Evolutionary conservation across 2,113 vertebrate species (phyloP).

Genomic region (Tetrao urogallus): DNA sequence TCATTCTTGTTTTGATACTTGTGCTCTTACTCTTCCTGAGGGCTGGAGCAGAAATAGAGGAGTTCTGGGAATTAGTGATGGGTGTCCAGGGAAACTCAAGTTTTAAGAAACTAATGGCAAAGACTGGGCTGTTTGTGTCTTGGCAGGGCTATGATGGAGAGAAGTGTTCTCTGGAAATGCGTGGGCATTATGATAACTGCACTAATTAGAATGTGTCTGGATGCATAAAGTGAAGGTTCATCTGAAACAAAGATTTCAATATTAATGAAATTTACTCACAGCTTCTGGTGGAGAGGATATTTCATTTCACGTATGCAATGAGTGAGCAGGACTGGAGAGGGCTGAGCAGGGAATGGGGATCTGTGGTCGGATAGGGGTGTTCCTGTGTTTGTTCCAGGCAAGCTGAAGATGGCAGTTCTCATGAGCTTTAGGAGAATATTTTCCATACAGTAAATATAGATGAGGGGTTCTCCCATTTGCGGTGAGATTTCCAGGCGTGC

Average conservation of each 20-base stretch:
- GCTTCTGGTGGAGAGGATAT: background rate
- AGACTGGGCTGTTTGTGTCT: background rate
- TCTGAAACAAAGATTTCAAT: background rate
- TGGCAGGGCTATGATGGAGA: background rate
- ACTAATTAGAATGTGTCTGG: background rate
- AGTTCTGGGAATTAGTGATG: background rate
- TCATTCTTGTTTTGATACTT: background rate
- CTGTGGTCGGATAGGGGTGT: background rate
- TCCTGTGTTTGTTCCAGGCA: background rate
- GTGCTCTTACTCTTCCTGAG: background rate
- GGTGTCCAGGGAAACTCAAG: background rate
- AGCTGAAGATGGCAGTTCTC: background rate
- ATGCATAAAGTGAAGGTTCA: background rate
- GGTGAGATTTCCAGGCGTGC: background rate
- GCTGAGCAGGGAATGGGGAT: background rate
- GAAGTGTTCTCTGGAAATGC: background rate
- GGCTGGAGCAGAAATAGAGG: background rate
- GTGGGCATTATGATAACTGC: background rate
- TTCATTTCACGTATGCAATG: background rate
- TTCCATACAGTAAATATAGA: background rate
- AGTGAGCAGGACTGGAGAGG: background rate
- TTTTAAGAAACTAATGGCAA: background rate
- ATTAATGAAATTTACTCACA: background rate
- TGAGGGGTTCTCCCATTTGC: background rate
- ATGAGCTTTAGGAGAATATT: background rate